These are phyloP conservation scores for Cotesia chilonis DNA, from an alignment of 1,140 invertebrate species.

Conservation along the genomic window DNA sequence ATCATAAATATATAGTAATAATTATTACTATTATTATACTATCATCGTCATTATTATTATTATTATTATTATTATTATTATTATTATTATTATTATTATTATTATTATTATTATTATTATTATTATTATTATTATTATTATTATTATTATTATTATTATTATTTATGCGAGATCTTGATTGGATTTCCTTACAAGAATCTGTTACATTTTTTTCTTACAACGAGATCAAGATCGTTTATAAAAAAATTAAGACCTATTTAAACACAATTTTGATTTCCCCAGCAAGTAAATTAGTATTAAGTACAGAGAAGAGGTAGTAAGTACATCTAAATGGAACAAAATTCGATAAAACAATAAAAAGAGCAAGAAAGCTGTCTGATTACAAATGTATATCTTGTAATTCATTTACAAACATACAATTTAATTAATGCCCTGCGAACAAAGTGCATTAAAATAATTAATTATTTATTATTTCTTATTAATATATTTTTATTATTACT, in stretches of 20 bases:
- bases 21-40: too few species aligned
- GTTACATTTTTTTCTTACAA: constrained; percentile 7
- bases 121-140: neutral
- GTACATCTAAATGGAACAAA: neutral
- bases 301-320: constrained; percentile 22
- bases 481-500: neutral
- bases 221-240: constrained; percentile 8
- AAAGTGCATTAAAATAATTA: constrained; percentile 27
- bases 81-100: neutral
- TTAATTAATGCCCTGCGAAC: constrained; percentile 22
- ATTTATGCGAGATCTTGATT: constrained; percentile 10
- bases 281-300: neutral
- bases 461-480: neutral
- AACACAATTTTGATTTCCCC: neutral
- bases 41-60: neutral
- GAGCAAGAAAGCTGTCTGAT: neutral
- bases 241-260: neutral
- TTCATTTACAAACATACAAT: constrained; percentile 7
- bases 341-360: too few species aligned
- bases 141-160: neutral
- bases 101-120: neutral
- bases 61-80: constrained; percentile 4
- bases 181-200: constrained; percentile 2
- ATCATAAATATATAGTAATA: constrained; percentile 1
- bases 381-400: neutral